Base-by-base conservation (phyloP, 1,140 invertebrate species). In the Orius insidiosus region DNA sequence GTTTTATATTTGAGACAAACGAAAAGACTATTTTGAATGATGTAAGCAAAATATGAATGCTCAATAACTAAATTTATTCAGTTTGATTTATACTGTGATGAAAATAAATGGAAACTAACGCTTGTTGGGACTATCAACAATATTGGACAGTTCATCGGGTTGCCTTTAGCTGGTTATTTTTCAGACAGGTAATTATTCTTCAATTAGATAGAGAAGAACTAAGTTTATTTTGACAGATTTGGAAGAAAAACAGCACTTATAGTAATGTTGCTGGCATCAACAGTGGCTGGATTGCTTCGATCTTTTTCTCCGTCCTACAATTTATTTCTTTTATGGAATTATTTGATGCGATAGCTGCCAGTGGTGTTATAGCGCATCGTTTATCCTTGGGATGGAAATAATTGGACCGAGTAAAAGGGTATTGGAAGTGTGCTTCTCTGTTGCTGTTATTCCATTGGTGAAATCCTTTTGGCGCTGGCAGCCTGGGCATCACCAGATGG, bases 401-500 rank as follows among this genome's bases (percentile, higher is more conserved):
- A 77, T 85, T 0, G 78, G 77, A 1, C 75, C 79, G 3, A 70
- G 72, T 51, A 74, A 77, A 45, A 65, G 85, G 52, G 78, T 83
- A 0, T 65, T 16, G 78, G 73, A 41, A 80, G 80, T 34, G 75
- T 79, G 0, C 55, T 82, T 0, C 73, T 82, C 24, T 75, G 76
- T 34, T 68, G 68, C 30, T 74, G 75, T 47, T 85, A 80, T 57
- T 76, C 81, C 0, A 53, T 80, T 8, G 85, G 84, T 1, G 69
- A 80, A 47, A 74, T 77, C 53, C 57, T 74, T 5, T 58, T 81
- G 45, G 74, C 79, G 41, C 60, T 74, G 16, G 60, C 75, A 1
- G 78, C 79, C 2, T 84, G 75, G 68, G 64, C 68, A 49, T 61
- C 77, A 1, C 71, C 70, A 45, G 70, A 76, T 89, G 84, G 83